Percentiles rank a stretch among this genome's conserved stretches.
These are phyloP conservation scores for Byasa hedistus DNA, from an alignment of 2,888 invertebrate genomes.

Conservation along the genomic window DNA sequence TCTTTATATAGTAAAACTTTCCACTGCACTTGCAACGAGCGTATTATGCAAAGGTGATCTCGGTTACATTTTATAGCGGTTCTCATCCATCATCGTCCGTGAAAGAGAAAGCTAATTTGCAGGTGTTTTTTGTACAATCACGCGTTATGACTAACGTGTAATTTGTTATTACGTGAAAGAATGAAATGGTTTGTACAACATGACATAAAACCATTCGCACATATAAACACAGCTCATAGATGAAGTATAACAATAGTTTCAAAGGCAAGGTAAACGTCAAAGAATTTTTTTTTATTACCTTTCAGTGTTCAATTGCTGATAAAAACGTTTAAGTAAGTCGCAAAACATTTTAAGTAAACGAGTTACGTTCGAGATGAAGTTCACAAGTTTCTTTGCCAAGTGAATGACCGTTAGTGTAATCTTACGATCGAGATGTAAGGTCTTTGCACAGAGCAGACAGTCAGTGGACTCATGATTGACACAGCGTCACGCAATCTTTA, in stretches of 20 bases:
- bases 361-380: constrained; percentile 9
- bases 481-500: constrained; percentile 46
- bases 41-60: constrained; percentile 38
- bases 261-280: no score
- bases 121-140: constrained; percentile 4
- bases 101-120: constrained; percentile 25
- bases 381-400: constrained; percentile 7
- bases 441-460: constrained; percentile 35
- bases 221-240: background rate
- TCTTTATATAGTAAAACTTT: constrained; percentile 46
- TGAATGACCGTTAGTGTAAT: constrained; percentile 11
- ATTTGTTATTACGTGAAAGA: background rate
- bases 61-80: constrained; percentile 29
- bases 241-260: background rate
- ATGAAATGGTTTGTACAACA: background rate
- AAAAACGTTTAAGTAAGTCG: background rate
- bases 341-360: background rate
- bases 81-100: constrained; percentile 14
- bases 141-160: constrained; percentile 8
- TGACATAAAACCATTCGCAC: background rate
- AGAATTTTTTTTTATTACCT: background rate
- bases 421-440: constrained; percentile 15
- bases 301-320: background rate
- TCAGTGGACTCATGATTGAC: constrained; percentile 47
- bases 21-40: constrained; percentile 41